phyloP scores from a whole-genome alignment of 2,797 vertebrate genomes.

The Thunnus albacares region DNA sequence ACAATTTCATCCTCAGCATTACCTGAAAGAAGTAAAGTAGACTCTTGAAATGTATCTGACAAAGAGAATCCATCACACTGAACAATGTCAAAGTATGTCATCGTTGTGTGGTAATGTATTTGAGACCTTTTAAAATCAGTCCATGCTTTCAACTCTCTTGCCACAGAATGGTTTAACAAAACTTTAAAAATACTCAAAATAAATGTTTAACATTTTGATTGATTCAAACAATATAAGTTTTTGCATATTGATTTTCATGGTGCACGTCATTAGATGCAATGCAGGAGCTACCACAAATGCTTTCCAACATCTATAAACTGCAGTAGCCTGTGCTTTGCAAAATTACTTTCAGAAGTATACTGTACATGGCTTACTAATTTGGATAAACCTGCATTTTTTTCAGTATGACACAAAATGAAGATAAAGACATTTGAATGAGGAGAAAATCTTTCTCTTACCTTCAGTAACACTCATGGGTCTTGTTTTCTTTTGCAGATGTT shows the following conservation, averaged over 20 bases:
- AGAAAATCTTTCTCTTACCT: constrained; percentile 5
- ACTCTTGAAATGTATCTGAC: not conserved
- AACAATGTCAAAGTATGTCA: not conserved
- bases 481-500: not conserved
- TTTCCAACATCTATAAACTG: too few relatives aligned
- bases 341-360: not conserved
- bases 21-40: constrained; percentile 16
- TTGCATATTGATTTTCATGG: not conserved
- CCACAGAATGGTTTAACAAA: too few relatives aligned
- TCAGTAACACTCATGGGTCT: not conserved
- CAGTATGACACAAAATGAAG: not conserved
- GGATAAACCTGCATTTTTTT: not conserved
- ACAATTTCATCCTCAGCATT: constrained; percentile 11
- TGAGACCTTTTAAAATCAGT: not conserved
- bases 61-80: not conserved
- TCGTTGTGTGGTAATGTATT: not conserved
- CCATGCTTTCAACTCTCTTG: not conserved
- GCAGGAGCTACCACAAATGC: not conserved
- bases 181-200: not conserved
- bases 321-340: not conserved
- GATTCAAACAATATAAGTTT: too few relatives aligned
- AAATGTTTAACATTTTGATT: too few relatives aligned
- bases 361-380: not conserved
- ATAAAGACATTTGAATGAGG: not conserved
- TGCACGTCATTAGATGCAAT: not conserved